These are phyloP conservation scores for Babyrousa celebensis DNA, from an alignment of 2,797 vertebrate species.

Conservation along the genomic window DNA sequence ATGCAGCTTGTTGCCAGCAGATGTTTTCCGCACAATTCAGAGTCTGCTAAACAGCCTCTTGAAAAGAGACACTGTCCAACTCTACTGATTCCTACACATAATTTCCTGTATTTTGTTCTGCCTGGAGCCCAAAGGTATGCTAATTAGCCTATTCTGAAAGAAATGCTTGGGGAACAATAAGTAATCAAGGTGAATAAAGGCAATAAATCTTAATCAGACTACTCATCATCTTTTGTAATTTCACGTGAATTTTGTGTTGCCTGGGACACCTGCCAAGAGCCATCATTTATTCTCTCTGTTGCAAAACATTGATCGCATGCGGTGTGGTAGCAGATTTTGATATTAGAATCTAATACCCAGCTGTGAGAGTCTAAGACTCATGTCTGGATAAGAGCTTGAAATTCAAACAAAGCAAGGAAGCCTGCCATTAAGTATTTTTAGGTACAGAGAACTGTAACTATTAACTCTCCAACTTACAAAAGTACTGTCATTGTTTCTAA, in stretches of 20 bases:
- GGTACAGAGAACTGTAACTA: neutral
- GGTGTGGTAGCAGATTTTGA: constrained; percentile 82
- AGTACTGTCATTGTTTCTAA: neutral
- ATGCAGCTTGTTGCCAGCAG: constrained; percentile 74
- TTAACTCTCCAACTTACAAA: neutral
- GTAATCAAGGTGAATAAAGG: constrained; percentile 90
- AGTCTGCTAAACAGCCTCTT: constrained; percentile 86
- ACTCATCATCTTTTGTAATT: constrained; percentile 90
- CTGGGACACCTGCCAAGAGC: constrained; percentile 89
- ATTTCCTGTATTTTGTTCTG: constrained; percentile 87
- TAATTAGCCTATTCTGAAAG: constrained; percentile 88
- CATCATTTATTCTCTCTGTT: constrained; percentile 85
- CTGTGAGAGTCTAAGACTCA: constrained; percentile 76
- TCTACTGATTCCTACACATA: constrained; percentile 82
- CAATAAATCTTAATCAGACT: constrained; percentile 91
- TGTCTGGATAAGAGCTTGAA: constrained; percentile 28
- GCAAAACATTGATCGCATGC: constrained; percentile 85
- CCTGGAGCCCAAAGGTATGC: constrained; percentile 81
- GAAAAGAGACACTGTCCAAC: constrained; percentile 82
- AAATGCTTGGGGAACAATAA: constrained; percentile 89
- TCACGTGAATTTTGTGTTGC: constrained; percentile 84
- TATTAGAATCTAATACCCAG: constrained; percentile 84
- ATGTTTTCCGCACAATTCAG: constrained; percentile 88
- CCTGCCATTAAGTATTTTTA: neutral
- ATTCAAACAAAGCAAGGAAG: constrained; percentile 61